These are phyloP conservation scores for Ischnus inquisitorius DNA, from an alignment of 2,888 invertebrate species.

Conservation along the genomic window DNA sequence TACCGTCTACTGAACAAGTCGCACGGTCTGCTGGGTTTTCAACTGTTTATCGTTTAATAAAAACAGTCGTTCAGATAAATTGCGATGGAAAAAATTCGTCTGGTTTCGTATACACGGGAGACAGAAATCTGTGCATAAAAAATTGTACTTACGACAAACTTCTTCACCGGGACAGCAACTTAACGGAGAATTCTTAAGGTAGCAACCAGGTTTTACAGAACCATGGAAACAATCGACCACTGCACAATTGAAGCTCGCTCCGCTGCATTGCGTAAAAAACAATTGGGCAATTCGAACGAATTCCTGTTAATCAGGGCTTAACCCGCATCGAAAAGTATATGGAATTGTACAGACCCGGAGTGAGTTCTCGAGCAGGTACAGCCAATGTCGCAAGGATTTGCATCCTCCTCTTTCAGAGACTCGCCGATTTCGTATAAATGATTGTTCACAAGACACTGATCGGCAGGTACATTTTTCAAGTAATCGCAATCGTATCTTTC, in stretches of 20 bases:
- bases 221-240: slow-evolving; percentile 72
- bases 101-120: too few species aligned
- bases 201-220: slow-evolving; percentile 70
- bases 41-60: slow-evolving; percentile 64
- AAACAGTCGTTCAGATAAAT: too few species aligned
- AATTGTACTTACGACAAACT: slow-evolving; percentile 78
- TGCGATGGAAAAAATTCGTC: not conserved
- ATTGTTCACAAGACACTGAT: slow-evolving; percentile 78
- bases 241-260: slow-evolving; percentile 74
- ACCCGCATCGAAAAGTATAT: not conserved
- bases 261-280: slow-evolving; percentile 55
- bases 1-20: slow-evolving; percentile 77
- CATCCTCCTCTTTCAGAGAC: slow-evolving; percentile 69
- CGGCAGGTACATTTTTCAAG: slow-evolving; percentile 66
- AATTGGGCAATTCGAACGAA: not conserved
- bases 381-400: slow-evolving; percentile 75
- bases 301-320: not conserved
- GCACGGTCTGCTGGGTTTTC: slow-evolving; percentile 70
- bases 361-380: not conserved
- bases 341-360: not conserved
- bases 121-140: too few species aligned
- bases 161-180: slow-evolving; percentile 72
- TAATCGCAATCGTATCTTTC: slow-evolving; percentile 76
- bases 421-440: slow-evolving; percentile 76
- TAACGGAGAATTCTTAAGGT: not conserved